These are phyloP conservation scores for Pantherophis guttatus DNA, from an alignment of 2,113 vertebrate genomes.

Conservation along the genomic window DNA sequence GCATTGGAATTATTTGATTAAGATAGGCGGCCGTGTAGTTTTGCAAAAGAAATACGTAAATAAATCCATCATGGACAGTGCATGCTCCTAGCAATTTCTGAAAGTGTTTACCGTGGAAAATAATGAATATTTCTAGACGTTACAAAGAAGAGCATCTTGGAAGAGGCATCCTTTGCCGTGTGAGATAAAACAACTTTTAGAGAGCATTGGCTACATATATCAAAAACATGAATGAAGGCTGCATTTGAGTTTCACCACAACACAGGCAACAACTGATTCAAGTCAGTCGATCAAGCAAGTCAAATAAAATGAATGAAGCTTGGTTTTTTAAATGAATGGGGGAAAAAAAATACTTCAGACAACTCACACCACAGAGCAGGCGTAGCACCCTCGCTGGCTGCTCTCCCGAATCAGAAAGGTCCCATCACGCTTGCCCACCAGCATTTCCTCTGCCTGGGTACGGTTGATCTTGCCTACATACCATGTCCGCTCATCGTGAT, in stretches of 20 bases:
- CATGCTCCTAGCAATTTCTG: not conserved
- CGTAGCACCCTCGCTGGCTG: constrained; percentile 80
- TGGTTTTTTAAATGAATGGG: not conserved
- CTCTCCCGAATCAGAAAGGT: constrained; percentile 83
- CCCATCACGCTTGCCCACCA: constrained; percentile 71
- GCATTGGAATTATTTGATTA: not conserved
- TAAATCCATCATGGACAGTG: not conserved
- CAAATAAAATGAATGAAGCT: not conserved
- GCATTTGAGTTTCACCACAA: not conserved
- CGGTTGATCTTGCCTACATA: constrained; percentile 83
- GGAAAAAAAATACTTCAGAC: not conserved
- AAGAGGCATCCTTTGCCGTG: not conserved
- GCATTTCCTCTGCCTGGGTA: constrained; percentile 77
- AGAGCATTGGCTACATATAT: not conserved
- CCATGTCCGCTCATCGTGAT: constrained; percentile 79
- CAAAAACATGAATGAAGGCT: not conserved
- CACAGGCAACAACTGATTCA: not conserved
- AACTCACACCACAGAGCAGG: constrained; percentile 82
- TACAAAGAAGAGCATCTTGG: not conserved
- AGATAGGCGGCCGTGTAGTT: not conserved
- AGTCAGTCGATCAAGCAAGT: not conserved
- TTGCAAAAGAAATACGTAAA: not conserved
- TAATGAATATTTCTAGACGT: not conserved
- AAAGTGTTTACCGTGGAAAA: not conserved
- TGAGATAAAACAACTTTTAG: not conserved